Conservation (phyloP, 2,888 invertebrate genomes). For the Ormyrus thymus region DNA sequence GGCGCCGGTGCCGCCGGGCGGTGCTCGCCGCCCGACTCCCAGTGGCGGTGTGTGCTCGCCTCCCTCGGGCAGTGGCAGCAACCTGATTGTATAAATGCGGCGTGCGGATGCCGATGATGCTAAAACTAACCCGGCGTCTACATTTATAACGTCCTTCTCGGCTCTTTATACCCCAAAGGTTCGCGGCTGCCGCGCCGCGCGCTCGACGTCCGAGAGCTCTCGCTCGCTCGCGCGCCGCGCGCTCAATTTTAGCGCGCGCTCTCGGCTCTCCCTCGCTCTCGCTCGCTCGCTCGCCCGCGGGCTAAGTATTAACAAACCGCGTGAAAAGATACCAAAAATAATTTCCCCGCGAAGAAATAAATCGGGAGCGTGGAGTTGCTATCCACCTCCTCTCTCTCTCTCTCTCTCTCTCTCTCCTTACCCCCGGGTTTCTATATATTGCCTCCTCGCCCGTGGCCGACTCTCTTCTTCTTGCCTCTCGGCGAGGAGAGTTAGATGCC, state of each 20-base stretch:
- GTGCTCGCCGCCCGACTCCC: background rate
- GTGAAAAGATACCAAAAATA: conserved; percentile 75
- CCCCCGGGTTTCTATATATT: conserved; percentile 45
- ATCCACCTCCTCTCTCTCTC: conserved; percentile 25
- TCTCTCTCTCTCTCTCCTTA: conserved; percentile 26
- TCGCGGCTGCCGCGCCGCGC: too few species aligned
- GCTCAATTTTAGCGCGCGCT: background rate
- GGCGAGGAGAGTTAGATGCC: conserved; percentile 34
- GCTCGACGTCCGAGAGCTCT: too few species aligned
- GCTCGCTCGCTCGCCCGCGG: conserved; percentile 52
- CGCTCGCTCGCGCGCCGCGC: background rate
- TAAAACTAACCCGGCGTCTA: conserved; percentile 48
- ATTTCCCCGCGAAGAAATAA: conserved; percentile 73
- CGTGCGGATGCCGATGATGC: conserved; percentile 48
- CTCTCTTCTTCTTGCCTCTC: conserved; percentile 3
- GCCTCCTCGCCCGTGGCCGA: conserved; percentile 19
- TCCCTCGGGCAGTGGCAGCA: background rate
- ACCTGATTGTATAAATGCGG: conserved; percentile 25
- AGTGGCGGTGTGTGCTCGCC: too few species aligned
- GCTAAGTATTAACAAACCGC: conserved; percentile 70
- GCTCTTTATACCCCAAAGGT: conserved; percentile 19
- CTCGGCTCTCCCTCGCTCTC: too few species aligned
- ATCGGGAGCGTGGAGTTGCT: conserved; percentile 62
- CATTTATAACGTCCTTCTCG: conserved; percentile 48
- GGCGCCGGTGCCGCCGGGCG: background rate